Base-by-base conservation (phyloP, 2,797 vertebrate species). In the Darevskia mixta region DNA sequence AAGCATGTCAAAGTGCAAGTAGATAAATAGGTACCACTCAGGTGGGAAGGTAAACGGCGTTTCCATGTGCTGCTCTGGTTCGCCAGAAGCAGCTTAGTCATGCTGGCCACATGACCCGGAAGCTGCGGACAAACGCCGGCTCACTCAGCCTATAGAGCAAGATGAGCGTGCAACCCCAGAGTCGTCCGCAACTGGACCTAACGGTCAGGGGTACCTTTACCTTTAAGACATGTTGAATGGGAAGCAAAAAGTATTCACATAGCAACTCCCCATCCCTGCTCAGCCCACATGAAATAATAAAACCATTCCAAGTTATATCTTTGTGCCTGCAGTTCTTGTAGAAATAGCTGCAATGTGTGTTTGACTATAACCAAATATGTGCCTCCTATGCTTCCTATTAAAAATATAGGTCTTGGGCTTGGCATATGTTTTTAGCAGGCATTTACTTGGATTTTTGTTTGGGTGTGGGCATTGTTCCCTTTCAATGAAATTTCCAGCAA, bases 401-500 rank as follows among this genome's bases (percentile, higher is more conserved):
- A 78, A 25, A 45, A 66, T 45, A 49, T 32, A 27, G 27, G 27
- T 45, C 61, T 32, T 77, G 55, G n/a, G 49, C 49, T 55, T 55
- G 49, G 13, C 49, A 4, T 11, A 3, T 77, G 29, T 73, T 38
- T 72, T 73, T 49, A 83, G 45, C 43, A n/a, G 41, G 5, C 8
- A 58, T 18, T 78, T 0, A 0, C 4, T 15, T 17, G 41, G 35
- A 35, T 75, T 75, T 35, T 17, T 23, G 29, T 80, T 86, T 89
- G 35, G 61, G 6, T 55, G 80, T 0, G 41, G 13, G 45, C 45
- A 69, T 58, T 79, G 27, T 58, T 55, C 29, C 0, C 3, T 61
- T 88, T 73, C 64, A 81, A 4, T 35, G 23, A 81, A 87, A 71
- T 61, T 43, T 86, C 75, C 49, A 71, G 41, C 8, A 67, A 79